Conservation (phyloP, 2,797 vertebrate species). For the Microctenopoma stevenorrisi region DNA sequence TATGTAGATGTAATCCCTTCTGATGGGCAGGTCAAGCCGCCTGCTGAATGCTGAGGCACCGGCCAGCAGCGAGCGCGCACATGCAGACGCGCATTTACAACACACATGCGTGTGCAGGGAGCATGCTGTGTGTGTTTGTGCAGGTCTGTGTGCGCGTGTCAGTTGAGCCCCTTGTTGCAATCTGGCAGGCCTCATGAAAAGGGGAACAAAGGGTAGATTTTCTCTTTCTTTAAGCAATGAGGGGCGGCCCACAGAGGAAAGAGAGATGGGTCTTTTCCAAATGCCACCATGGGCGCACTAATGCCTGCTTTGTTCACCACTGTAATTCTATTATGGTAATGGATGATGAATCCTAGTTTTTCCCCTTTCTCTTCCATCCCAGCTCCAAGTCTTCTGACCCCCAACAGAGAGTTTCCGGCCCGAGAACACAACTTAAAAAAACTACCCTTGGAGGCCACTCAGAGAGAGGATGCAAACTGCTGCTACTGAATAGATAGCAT, state of each 20-base stretch:
- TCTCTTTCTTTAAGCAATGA: slow-evolving; percentile 64
- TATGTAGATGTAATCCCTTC: slow-evolving; percentile 68
- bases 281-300: slow-evolving; percentile 66
- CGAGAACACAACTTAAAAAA: slow-evolving; percentile 50
- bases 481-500: slow-evolving; percentile 21
- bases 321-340: slow-evolving; percentile 80
- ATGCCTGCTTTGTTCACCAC: slow-evolving; percentile 72
- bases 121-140: slow-evolving; percentile 30
- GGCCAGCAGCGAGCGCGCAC: slow-evolving; percentile 6
- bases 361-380: slow-evolving; percentile 40
- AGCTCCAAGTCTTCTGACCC: slow-evolving; percentile 28
- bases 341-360: slow-evolving; percentile 61
- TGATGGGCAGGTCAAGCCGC: slow-evolving; percentile 62
- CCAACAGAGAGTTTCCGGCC: slow-evolving; percentile 51
- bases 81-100: slow-evolving; percentile 2
- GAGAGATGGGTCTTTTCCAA: slow-evolving; percentile 76
- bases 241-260: slow-evolving; percentile 55
- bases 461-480: slow-evolving; percentile 48
- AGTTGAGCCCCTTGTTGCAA: slow-evolving; percentile 42
- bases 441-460: slow-evolving; percentile 46
- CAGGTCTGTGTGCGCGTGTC: slow-evolving; percentile 30
- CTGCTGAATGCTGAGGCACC: slow-evolving; percentile 33
- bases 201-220: slow-evolving; percentile 65
- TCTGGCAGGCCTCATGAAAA: slow-evolving; percentile 54
- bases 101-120: slow-evolving; percentile 10